phyloP scores from a whole-genome alignment of 2,888 invertebrate species.

The Trachelus stipa region DNA sequence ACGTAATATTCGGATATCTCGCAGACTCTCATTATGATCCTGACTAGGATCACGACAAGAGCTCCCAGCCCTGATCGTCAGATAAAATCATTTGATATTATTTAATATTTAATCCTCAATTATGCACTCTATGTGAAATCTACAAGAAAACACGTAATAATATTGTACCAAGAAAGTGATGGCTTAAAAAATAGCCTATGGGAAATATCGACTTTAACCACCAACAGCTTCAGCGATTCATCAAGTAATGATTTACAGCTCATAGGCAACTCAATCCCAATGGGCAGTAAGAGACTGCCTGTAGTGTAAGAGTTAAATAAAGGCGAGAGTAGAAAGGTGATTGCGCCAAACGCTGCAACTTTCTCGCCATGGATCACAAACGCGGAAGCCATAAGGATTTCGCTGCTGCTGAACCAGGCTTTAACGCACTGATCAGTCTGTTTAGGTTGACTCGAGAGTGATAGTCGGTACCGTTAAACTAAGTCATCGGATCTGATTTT shows the following conservation, averaged over 20 bases:
- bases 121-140: background rate
- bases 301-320: background rate
- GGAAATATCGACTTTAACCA: background rate
- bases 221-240: background rate
- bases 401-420: background rate
- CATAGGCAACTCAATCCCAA: background rate
- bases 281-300: background rate
- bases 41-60: background rate
- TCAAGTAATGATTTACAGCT: background rate
- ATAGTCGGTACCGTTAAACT: background rate
- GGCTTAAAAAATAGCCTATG: background rate
- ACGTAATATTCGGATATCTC: background rate
- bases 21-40: background rate
- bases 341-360: constrained; percentile 32
- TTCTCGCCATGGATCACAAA: constrained; percentile 41
- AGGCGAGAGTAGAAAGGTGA: constrained; percentile 15
- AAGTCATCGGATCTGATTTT: background rate
- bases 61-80: background rate
- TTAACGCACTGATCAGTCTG: background rate
- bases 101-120: background rate
- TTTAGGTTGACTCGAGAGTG: background rate
- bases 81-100: background rate
- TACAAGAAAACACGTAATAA: background rate
- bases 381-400: constrained; percentile 33
- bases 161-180: background rate